These are phyloP conservation scores for Hypsibius dujardini DNA, from an alignment of 1,140 invertebrate species.

Conservation along the genomic window DNA sequence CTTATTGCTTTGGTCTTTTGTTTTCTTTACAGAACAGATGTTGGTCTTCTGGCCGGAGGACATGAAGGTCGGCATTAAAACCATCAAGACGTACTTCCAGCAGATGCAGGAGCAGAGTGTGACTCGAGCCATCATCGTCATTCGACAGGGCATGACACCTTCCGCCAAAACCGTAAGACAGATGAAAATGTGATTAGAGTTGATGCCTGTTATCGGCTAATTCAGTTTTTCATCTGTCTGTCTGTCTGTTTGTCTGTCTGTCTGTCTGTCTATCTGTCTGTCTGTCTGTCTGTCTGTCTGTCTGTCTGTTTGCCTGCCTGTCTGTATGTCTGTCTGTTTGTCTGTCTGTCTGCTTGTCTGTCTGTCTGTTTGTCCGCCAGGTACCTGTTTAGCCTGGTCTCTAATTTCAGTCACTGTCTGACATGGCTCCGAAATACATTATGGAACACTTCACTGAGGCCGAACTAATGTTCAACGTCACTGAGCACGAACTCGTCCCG, in stretches of 20 bases:
- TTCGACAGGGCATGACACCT: conserved; percentile 90
- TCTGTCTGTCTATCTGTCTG: no score
- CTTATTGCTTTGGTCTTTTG: conserved; percentile 17
- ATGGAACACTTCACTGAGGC: conserved; percentile 96
- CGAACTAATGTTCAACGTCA: conserved; percentile 95
- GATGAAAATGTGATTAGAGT: no score
- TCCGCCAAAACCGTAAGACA: conserved; percentile 77
- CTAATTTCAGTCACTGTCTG: conserved; percentile 55
- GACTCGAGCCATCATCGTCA: conserved; percentile 81
- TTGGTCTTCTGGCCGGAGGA: conserved; percentile 99
- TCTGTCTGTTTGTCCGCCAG: no score
- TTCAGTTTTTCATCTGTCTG: no score
- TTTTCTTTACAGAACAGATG: conserved; percentile 59
- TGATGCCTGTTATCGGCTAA: no score
- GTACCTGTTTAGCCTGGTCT: no score
- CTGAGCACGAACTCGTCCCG: conserved; percentile 94
- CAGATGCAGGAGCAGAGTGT: conserved; percentile 99
- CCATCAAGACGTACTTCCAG: conserved; percentile 94
- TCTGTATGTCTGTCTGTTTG: no score
- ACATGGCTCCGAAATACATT: conserved; percentile 98
- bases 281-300: no score
- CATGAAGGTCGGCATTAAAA: conserved; percentile 95
- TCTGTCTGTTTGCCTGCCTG: no score
- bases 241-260: no score
- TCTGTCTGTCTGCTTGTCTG: no score